phyloP scores from a whole-genome alignment of 2,797 vertebrate genomes.

The Odontamblyopus lacepedii region DNA sequence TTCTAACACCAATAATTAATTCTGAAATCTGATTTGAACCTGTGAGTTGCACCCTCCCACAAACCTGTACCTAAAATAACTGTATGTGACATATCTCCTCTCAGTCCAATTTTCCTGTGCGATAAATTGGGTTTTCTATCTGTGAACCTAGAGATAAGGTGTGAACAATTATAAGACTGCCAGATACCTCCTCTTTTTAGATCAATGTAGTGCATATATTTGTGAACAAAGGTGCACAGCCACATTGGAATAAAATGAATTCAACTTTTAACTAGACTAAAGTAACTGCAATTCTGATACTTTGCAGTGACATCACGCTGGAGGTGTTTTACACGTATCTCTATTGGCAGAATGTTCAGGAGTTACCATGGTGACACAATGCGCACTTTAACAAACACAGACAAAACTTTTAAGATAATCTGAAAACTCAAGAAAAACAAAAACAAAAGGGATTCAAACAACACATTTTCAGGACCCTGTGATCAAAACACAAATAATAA shows the following conservation, averaged over 20 bases:
- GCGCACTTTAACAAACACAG: too few species aligned
- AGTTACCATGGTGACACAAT: too few species aligned
- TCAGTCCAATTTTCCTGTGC: conserved; percentile 56
- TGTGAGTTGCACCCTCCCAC: conserved; percentile 17
- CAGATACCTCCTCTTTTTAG: not conserved
- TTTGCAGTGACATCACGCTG: too few species aligned
- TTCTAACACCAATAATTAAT: not conserved
- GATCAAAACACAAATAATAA: too few species aligned
- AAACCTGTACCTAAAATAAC: conserved; percentile 52
- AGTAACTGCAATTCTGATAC: not conserved
- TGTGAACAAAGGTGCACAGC: not conserved
- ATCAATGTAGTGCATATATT: not conserved
- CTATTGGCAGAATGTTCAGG: too few species aligned
- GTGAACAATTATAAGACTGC: conserved; percentile 45
- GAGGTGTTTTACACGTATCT: too few species aligned
- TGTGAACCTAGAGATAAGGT: conserved; percentile 59
- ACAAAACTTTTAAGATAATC: too few species aligned
- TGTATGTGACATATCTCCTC: conserved; percentile 55
- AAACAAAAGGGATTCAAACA: too few species aligned
- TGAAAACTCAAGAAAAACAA: too few species aligned
- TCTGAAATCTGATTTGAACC: conserved; percentile 29
- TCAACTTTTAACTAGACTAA: not conserved
- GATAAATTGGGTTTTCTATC: conserved; percentile 62
- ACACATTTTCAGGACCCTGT: too few species aligned
- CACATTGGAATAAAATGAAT: not conserved